Evolutionary conservation across 2,888 invertebrate species (phyloP).

Genomic region (Criorhina ranunculi): DNA sequence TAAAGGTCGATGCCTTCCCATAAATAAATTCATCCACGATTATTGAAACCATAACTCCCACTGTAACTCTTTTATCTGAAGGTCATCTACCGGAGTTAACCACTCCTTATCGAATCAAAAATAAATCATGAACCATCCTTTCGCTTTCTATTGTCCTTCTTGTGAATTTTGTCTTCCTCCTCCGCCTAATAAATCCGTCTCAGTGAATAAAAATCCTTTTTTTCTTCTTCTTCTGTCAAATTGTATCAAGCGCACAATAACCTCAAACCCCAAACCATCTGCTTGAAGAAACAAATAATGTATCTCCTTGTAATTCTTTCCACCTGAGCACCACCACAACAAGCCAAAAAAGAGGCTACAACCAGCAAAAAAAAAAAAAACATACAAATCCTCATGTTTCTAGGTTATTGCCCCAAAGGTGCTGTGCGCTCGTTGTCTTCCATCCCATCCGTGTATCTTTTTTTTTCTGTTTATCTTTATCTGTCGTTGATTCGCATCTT

Average conservation of each 20-base stretch:
- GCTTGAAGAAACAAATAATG: slow-evolving; percentile 12
- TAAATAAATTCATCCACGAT: too few relatives aligned
- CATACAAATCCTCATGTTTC: slow-evolving; percentile 65
- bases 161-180: background rate
- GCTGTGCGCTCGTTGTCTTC: slow-evolving; percentile 38
- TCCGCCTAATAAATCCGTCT: slow-evolving; percentile 10
- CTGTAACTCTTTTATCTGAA: slow-evolving; percentile 19
- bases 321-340: slow-evolving; percentile 48
- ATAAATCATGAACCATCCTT: slow-evolving; percentile 57
- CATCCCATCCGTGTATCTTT: slow-evolving; percentile 33
- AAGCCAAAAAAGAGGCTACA: slow-evolving; percentile 18
- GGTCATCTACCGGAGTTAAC: slow-evolving; percentile 34
- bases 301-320: slow-evolving; percentile 69
- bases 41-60: too few relatives aligned
- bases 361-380: slow-evolving; percentile 9
- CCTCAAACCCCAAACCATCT: background rate
- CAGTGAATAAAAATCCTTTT: slow-evolving; percentile 11
- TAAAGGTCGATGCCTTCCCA: background rate
- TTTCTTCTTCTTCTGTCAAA: too few relatives aligned
- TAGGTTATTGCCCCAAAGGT: slow-evolving; percentile 75
- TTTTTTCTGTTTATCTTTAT: slow-evolving; percentile 59
- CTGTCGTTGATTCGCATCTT: slow-evolving; percentile 65
- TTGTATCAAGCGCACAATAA: slow-evolving; percentile 26
- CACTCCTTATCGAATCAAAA: slow-evolving; percentile 21
- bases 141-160: slow-evolving; percentile 64